Evolutionary conservation across 2,797 vertebrate genomes (phyloP).

Genomic region (Propithecus perrieri): DNA sequence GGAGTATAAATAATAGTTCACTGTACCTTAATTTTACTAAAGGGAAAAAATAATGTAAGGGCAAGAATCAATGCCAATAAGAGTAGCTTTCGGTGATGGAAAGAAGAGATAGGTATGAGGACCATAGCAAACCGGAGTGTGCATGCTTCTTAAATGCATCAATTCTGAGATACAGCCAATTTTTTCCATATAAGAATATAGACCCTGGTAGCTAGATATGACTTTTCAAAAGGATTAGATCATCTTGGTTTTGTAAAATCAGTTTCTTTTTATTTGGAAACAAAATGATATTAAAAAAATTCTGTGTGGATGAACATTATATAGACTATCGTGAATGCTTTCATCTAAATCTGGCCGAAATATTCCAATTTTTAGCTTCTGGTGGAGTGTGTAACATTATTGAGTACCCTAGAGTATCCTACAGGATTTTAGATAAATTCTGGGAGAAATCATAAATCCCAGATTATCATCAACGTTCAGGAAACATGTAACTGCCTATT

Average conservation of each 20-base stretch:
- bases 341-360: background rate
- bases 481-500: background rate
- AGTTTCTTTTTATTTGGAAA: background rate
- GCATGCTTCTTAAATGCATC: background rate
- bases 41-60: background rate
- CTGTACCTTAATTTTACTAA: background rate
- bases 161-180: background rate
- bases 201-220: background rate
- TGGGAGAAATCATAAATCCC: background rate
- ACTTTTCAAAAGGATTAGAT: background rate
- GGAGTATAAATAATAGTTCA: background rate
- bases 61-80: background rate
- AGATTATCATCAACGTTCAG: background rate
- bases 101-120: background rate
- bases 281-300: background rate
- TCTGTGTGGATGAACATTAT: background rate
- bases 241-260: background rate
- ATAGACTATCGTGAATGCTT: background rate
- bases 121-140: fast-evolving
- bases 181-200: background rate
- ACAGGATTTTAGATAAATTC: background rate
- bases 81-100: background rate
- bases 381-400: background rate
- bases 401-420: background rate
- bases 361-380: background rate